A percentile compares a stretch with the other conserved stretches of the same genome.
These are phyloP conservation scores for Cheilosia urbana DNA, from an alignment of 2,888 invertebrate genomes.

Conservation along the genomic window DNA sequence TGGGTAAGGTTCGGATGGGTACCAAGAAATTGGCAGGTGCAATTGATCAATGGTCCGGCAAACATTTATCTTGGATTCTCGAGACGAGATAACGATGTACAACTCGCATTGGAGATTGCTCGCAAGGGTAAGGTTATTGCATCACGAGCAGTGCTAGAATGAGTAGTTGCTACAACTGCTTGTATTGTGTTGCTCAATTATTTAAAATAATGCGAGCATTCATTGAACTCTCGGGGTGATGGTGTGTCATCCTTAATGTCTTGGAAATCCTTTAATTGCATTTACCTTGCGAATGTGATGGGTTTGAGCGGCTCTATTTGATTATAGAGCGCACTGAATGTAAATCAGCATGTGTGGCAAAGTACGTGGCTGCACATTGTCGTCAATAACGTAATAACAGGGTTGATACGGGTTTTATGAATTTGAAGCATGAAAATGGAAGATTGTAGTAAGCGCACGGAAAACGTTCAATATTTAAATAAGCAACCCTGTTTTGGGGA, in stretches of 20 bases:
- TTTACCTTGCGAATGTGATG: constrained; percentile 22
- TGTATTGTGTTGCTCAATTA: constrained; percentile 44
- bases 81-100: constrained; percentile 42
- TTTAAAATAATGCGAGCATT: constrained; percentile 65
- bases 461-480: too few species aligned
- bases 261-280: constrained; percentile 52
- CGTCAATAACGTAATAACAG: neutral
- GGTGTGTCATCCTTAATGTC: constrained; percentile 56
- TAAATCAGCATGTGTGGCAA: constrained; percentile 30
- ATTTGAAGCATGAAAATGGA: neutral
- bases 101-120: constrained; percentile 26
- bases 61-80: constrained; percentile 60
- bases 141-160: constrained; percentile 28
- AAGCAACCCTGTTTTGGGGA: too few species aligned
- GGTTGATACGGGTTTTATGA: neutral
- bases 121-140: constrained; percentile 6
- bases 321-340: constrained; percentile 15
- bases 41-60: constrained; percentile 67
- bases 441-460: neutral
- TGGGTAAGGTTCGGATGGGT: neutral
- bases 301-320: constrained; percentile 20
- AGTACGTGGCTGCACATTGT: constrained; percentile 20
- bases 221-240: constrained; percentile 32
- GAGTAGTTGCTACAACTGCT: constrained; percentile 34
- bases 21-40: constrained; percentile 60